A percentile compares a stretch with the other conserved stretches of the same genome.
Conservation (phyloP, 1,140 invertebrate genomes). For the Leptestheria dahalacensis region DNA sequence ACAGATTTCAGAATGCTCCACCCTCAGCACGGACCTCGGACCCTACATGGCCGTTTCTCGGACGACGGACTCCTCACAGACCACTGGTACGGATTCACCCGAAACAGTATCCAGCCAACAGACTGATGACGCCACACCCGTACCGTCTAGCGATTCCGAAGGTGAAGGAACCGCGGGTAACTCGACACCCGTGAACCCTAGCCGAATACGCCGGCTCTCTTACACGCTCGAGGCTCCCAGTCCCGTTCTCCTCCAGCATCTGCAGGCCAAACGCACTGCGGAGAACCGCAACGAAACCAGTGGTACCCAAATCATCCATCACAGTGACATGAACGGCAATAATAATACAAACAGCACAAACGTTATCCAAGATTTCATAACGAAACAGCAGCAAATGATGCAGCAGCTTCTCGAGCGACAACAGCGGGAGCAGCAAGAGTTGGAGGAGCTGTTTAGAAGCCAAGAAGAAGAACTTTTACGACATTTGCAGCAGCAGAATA, state of each 20-base stretch:
- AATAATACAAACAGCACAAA: slow-evolving; percentile 1
- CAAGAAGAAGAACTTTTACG: slow-evolving; percentile 9
- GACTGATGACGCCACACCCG: slow-evolving; percentile 1
- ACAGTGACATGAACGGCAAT: slow-evolving; percentile 4
- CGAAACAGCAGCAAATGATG: slow-evolving; percentile 10
- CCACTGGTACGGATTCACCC: not conserved
- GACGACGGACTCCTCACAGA: not conserved
- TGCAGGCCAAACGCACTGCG: not conserved
- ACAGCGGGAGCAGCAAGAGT: slow-evolving; percentile 8
- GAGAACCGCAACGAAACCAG: not conserved
- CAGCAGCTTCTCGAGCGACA: slow-evolving; percentile 14
- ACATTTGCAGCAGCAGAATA: slow-evolving; percentile 6
- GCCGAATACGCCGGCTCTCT: slow-evolving; percentile 40
- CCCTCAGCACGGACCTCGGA: slow-evolving; percentile 10
- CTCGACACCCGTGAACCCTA: slow-evolving; percentile 14
- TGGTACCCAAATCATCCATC: not conserved
- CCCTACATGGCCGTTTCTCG: slow-evolving; percentile 7
- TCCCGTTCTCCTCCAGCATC: slow-evolving; percentile 33
- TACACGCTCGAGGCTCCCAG: slow-evolving; percentile 44
- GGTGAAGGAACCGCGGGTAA: not conserved
- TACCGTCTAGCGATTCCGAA: not conserved
- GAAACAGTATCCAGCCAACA: not conserved
- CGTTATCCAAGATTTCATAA: slow-evolving; percentile 10
- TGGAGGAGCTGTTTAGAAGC: slow-evolving; percentile 10
- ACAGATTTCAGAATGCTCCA: slow-evolving; percentile 6